A percentile compares a stretch with the other conserved stretches of the same genome.
phyloP scores from a whole-genome alignment of 2,113 vertebrate species.

The Tringa solitaria region DNA sequence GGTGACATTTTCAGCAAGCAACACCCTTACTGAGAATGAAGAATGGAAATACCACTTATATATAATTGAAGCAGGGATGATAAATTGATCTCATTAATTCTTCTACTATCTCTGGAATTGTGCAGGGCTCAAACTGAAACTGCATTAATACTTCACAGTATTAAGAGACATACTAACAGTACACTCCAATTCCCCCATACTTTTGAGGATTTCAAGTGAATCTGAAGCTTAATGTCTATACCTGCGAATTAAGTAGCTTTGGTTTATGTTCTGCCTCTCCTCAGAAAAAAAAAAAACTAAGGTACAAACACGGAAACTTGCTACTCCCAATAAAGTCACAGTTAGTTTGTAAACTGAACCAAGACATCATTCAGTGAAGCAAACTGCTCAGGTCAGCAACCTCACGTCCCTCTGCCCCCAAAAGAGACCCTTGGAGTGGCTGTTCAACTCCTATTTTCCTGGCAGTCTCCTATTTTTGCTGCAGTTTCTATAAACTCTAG shows the following conservation, averaged over 20 bases:
- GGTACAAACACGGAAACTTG: neutral
- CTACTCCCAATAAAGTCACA: neutral
- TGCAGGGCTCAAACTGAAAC: neutral
- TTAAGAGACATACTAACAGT: neutral
- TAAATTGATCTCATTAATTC: neutral
- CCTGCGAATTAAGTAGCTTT: neutral
- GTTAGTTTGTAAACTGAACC: neutral
- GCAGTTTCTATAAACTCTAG: neutral
- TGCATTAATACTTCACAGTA: too few species aligned
- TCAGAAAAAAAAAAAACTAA: neutral
- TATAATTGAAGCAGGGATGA: neutral
- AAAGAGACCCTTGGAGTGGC: neutral
- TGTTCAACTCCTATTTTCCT: neutral
- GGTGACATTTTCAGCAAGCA: neutral
- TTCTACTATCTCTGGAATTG: neutral
- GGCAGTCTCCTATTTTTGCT: neutral
- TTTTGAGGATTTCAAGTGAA: neutral
- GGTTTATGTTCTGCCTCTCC: neutral
- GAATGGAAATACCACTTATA: neutral
- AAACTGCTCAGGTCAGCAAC: neutral
- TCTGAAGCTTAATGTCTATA: neutral
- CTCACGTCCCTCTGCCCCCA: rapidly evolving
- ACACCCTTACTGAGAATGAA: neutral
- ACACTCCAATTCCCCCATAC: rapidly evolving
- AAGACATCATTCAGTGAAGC: neutral